Conservation (phyloP, 1,140 invertebrate species). For the Nasonia giraulti region DNA sequence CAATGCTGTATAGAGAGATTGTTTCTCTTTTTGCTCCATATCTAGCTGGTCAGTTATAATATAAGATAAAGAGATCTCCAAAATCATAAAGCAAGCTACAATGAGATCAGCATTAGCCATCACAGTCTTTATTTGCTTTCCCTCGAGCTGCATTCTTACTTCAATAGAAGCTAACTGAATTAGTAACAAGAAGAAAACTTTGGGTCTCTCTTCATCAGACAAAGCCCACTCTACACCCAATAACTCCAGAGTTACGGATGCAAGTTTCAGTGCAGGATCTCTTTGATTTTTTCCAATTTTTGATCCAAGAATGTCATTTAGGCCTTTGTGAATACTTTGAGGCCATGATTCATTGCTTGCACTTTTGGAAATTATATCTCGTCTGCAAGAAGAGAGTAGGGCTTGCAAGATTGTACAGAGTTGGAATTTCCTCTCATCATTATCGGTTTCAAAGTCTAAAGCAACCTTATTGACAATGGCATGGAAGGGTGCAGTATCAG, state of each 20-base stretch:
- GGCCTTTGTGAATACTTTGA: conserved; percentile 83
- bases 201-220: conserved; percentile 84
- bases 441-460: conserved; percentile 89
- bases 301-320: conserved; percentile 87
- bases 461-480: conserved; percentile 88
- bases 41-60: conserved; percentile 88
- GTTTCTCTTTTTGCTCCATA: conserved; percentile 91
- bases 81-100: conserved; percentile 87
- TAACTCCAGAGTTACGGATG: conserved; percentile 85
- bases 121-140: conserved; percentile 86
- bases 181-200: conserved; percentile 87
- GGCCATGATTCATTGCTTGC: conserved; percentile 85
- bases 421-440: conserved; percentile 91
- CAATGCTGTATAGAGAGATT: conserved; percentile 90
- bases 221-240: conserved; percentile 90
- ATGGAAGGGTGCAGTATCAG: conserved; percentile 83
- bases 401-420: conserved; percentile 84
- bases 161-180: conserved; percentile 93
- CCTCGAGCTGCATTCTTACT: conserved; percentile 93
- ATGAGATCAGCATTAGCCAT: conserved; percentile 84
- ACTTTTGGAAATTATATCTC: conserved; percentile 77
- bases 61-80: conserved; percentile 88
- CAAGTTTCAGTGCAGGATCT: conserved; percentile 89
- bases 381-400: conserved; percentile 83
- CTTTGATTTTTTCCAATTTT: conserved; percentile 91